Evolutionary conservation across 1,140 invertebrate species (phyloP), one percentile per base, ranked within the genome.

Genomic region (Lordiphosa clarofinis): DNA sequence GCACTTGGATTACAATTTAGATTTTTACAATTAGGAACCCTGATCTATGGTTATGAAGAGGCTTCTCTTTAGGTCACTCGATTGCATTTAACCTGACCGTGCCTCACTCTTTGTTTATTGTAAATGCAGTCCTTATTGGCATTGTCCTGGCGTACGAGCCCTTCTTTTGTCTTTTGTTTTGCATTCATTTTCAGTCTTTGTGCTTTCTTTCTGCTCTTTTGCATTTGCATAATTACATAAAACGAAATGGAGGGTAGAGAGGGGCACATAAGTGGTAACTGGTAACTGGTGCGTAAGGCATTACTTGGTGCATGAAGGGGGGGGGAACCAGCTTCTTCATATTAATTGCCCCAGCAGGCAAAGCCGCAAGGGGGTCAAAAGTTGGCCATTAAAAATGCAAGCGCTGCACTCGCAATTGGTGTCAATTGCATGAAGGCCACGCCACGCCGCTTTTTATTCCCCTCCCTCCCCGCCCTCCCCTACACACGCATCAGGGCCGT

Each of bases 381-480:
- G 57, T 56, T 62, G 73, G 67, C 54, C 67, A 71, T 40, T 46
- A 46, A 46, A 33, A 46, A 46, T 46, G 43, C 56, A 42, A 38
- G 19, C 46, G 40, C 31, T 38, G 36, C 37, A 42, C 42, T 56
- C 36, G 48, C 56, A 76, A 75, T 76, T 49, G 58, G 66, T 82
- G 76, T 82, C 76, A 82, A 69, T 69, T 76, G 76, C 78, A 64
- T 52, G 44, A 84, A 84, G 72, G 76, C 78, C 68, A 63, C 35
- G 76, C 78, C 68, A 63, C 35, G 43, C 67, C 49, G 43, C 48
- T 62, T 4, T 21, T n/a, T 21, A 12, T 31, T 19, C 13, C 13
- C 10, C 6, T n/a, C n/a, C n/a, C n/a, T n/a, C 21, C 4, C 15
- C 46, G n/a, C n/a, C n/a, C n/a, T n/a, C 21, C 4, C 15, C 46